phyloP scores from a whole-genome alignment of 2,888 invertebrate species.

The Drosophila merina region DNA sequence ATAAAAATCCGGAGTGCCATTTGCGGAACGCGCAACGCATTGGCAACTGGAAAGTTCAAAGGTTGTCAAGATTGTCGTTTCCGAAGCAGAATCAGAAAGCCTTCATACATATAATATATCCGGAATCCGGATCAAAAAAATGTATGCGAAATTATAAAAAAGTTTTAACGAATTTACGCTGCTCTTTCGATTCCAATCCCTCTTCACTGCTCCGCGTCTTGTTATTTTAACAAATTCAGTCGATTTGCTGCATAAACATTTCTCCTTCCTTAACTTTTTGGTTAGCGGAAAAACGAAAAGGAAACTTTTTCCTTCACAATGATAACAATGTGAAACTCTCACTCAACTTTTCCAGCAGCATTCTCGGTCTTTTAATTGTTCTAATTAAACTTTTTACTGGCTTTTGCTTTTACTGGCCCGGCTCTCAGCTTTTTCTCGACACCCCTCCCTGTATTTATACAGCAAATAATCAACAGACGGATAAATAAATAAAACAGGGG shows the following conservation, averaged over 20 bases:
- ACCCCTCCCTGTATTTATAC: slow-evolving; percentile 56
- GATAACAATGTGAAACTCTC: slow-evolving; percentile 50
- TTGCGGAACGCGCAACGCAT: slow-evolving; percentile 49
- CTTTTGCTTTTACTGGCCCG: neutral
- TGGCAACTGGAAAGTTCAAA: slow-evolving; percentile 58
- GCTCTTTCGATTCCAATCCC: slow-evolving; percentile 29
- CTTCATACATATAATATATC: no score
- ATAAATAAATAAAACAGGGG: slow-evolving; percentile 55
- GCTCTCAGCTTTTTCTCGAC: no score
- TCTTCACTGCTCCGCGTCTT: slow-evolving; percentile 29
- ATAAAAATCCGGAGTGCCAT: slow-evolving; percentile 55
- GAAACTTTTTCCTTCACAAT: slow-evolving; percentile 39
- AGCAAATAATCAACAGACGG: slow-evolving; percentile 55
- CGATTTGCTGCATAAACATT: slow-evolving; percentile 82
- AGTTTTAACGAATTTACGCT: slow-evolving; percentile 68
- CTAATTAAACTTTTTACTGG: slow-evolving; percentile 68
- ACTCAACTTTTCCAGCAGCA: slow-evolving; percentile 23
- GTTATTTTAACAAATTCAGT: slow-evolving; percentile 82
- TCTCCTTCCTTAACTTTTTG: neutral
- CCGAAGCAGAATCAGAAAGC: no score
- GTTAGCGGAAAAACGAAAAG: slow-evolving; percentile 11
- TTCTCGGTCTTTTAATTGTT: slow-evolving; percentile 51
- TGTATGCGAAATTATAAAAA: slow-evolving; percentile 44
- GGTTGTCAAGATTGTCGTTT: slow-evolving; percentile 61
- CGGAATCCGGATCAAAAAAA: neutral